Evolutionary conservation across 2,797 vertebrate genomes (phyloP).

Genomic region (Echiichthys vipera): DNA sequence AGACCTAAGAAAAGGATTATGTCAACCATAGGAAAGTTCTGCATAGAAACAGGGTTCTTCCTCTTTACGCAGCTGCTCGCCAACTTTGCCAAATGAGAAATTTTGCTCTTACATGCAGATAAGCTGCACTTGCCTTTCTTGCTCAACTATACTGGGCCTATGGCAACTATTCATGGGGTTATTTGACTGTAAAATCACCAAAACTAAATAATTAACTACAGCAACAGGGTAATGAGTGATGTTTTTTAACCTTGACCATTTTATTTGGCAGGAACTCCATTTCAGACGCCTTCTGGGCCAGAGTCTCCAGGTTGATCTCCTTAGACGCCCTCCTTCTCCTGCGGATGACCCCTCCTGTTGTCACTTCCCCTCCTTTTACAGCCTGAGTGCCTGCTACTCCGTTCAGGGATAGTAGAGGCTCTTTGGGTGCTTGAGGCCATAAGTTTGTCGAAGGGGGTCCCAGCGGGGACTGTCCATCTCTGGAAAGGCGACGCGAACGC

Average conservation of each 20-base stretch:
- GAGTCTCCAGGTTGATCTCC: conserved; percentile 93
- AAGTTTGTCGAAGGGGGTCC: conserved; percentile 76
- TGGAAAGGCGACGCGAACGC: conserved; percentile 91
- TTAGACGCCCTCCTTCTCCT: conserved; percentile 90
- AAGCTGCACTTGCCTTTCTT: neutral
- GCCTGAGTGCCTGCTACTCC: conserved; percentile 53
- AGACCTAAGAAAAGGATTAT: conserved; percentile 51
- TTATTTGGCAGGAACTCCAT: conserved; percentile 87
- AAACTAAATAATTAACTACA: neutral
- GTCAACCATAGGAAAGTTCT: conserved; percentile 68
- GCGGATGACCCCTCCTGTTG: conserved; percentile 89
- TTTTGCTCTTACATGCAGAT: conserved; percentile 15
- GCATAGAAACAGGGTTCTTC: conserved; percentile 71
- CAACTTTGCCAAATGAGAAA: conserved; percentile 29
- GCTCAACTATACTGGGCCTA: neutral
- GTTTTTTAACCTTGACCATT: conserved; percentile 66
- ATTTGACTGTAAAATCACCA: neutral
- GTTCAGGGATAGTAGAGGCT: conserved; percentile 62
- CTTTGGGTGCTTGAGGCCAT: conserved; percentile 76
- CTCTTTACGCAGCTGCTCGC: conserved; percentile 62
- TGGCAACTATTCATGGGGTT: neutral
- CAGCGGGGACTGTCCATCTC: conserved; percentile 82
- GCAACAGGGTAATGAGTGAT: neutral
- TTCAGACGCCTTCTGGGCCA: conserved; percentile 93
- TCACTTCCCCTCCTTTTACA: conserved; percentile 77